phyloP scores from a whole-genome alignment of 2,888 invertebrate species.

The Ochropleura leucogaster region DNA sequence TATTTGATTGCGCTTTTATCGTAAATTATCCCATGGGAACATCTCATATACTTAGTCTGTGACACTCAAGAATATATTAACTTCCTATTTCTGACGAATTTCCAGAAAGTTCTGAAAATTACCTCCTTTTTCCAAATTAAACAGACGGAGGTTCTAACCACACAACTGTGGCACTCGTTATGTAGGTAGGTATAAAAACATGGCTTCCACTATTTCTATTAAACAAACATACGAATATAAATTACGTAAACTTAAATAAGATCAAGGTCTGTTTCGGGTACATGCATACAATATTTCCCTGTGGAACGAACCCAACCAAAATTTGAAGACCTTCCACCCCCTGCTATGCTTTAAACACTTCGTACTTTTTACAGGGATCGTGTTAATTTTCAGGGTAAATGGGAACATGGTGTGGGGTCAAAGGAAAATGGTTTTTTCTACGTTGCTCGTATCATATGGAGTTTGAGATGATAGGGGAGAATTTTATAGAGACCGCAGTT shows the following conservation, averaged over 20 bases:
- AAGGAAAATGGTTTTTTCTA: slow-evolving; percentile 40
- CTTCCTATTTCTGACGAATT: too few species aligned
- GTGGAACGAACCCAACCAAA: slow-evolving; percentile 55
- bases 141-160: neutral
- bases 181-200: slow-evolving; percentile 2
- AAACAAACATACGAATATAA: slow-evolving; percentile 63
- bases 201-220: slow-evolving; percentile 61
- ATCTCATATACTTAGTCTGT: too few species aligned
- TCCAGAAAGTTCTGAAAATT: too few species aligned
- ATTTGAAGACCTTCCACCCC: slow-evolving; percentile 30
- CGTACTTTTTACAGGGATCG: neutral
- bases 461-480: slow-evolving; percentile 52
- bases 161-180: neutral
- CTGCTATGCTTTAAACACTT: neutral
- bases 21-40: too few species aligned
- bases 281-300: slow-evolving; percentile 74
- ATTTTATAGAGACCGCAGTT: slow-evolving; percentile 60
- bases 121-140: neutral
- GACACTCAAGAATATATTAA: too few species aligned
- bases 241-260: slow-evolving; percentile 68
- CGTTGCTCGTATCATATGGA: slow-evolving; percentile 51
- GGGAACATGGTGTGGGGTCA: slow-evolving; percentile 30
- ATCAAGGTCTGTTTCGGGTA: slow-evolving; percentile 63
- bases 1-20: too few species aligned
- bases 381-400: slow-evolving; percentile 7